These are phyloP conservation scores for Amitus sp. DNA, from an alignment of 2,888 invertebrate species.

Conservation along the genomic window DNA sequence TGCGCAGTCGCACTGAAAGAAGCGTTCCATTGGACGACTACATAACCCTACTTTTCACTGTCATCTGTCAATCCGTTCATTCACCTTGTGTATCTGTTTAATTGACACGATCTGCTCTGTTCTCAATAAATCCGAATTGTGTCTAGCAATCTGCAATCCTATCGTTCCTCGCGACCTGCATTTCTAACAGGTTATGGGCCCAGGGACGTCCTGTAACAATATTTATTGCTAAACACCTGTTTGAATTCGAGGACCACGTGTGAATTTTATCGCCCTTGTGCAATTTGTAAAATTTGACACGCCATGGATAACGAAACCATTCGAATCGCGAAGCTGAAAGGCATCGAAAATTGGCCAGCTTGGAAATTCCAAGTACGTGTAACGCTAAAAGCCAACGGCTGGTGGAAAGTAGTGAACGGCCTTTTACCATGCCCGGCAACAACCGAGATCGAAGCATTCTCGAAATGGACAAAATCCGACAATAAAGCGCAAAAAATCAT, in stretches of 20 bases:
- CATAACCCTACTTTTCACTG: too few species aligned
- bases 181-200: background rate
- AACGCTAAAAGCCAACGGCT: constrained; percentile 12
- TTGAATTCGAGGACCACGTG: too few species aligned
- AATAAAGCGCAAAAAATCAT: constrained; percentile 21
- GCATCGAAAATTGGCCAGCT: constrained; percentile 15
- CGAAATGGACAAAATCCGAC: constrained; percentile 20
- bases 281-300: background rate
- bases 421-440: background rate
- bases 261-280: background rate
- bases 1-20: too few species aligned
- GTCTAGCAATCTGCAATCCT: too few species aligned
- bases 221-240: background rate
- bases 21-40: too few species aligned
- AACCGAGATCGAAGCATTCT: background rate
- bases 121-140: too few species aligned
- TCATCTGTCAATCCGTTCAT: too few species aligned
- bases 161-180: too few species aligned
- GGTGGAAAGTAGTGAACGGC: constrained; percentile 11
- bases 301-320: constrained; percentile 12
- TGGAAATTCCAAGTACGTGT: constrained; percentile 21
- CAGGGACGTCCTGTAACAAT: background rate
- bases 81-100: too few species aligned
- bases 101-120: too few species aligned
- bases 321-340: constrained; percentile 7